phyloP scores from a whole-genome alignment of 2,113 vertebrate genomes.

The Tupaia tana region DNA sequence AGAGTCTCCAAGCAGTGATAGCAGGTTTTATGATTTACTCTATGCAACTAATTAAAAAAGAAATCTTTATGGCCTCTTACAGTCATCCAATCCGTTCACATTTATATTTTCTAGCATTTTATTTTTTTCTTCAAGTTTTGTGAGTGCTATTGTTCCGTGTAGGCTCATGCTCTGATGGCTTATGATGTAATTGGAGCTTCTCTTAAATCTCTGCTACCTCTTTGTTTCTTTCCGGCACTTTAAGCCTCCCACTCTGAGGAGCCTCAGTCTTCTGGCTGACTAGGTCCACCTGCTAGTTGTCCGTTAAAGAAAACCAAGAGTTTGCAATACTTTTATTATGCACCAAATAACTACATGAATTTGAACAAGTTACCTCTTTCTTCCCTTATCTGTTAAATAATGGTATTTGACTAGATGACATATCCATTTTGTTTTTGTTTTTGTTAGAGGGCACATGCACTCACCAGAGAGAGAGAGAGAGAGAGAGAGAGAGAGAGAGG shows the following conservation, averaged over 20 bases:
- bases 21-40: constrained; percentile 45
- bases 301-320: constrained; percentile 12
- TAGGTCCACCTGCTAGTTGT: neutral
- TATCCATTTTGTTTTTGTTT: neutral
- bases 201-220: neutral
- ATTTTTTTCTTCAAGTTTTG: neutral
- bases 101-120: neutral
- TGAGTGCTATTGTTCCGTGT: neutral
- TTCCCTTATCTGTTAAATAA: constrained; percentile 22
- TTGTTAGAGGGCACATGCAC: too few relatives aligned
- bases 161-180: neutral
- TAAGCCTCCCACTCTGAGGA: neutral
- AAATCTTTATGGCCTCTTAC: constrained; percentile 14
- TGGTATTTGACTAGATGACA: neutral
- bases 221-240: neutral
- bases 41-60: constrained; percentile 1
- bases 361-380: neutral
- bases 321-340: constrained; percentile 30
- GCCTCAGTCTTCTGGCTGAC: neutral
- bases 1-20: constrained; percentile 45
- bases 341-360: neutral
- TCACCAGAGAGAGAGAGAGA: too few relatives aligned
- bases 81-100: neutral
- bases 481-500: too few relatives aligned
- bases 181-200: neutral